phyloP scores from a whole-genome alignment of 2,888 invertebrate genomes.

The Ametastegia equiseti region DNA sequence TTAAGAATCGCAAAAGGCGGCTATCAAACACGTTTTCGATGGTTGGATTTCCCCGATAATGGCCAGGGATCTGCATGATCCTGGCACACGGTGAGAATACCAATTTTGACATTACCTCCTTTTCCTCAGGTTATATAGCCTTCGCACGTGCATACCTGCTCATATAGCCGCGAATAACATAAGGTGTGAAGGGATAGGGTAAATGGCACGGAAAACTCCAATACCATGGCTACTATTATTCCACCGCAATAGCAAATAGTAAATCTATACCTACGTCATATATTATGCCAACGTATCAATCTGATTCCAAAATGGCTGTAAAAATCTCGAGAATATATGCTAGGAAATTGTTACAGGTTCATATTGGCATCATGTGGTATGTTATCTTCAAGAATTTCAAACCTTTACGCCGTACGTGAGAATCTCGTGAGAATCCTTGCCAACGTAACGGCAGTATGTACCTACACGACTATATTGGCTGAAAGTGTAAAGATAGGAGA shows the following conservation, averaged over 20 bases:
- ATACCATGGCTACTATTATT: background rate
- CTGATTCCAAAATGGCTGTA: background rate
- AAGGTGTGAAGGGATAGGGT: background rate
- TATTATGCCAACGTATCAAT: background rate
- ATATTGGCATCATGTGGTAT: too few relatives aligned
- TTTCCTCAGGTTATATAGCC: background rate
- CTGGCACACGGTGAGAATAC: slow-evolving; percentile 66
- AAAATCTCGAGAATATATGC: slow-evolving; percentile 3
- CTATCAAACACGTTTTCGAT: slow-evolving; percentile 67
- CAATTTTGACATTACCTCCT: slow-evolving; percentile 66
- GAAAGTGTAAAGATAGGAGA: background rate
- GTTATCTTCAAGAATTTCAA: too few relatives aligned
- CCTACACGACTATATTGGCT: background rate
- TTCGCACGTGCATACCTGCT: slow-evolving; percentile 17
- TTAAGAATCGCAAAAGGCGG: slow-evolving; percentile 62
- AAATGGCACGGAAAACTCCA: background rate
- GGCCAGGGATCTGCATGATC: slow-evolving; percentile 69
- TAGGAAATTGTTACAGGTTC: background rate
- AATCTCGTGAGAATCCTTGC: background rate
- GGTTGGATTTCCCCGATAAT: slow-evolving; percentile 69
- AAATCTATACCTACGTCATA: too few relatives aligned
- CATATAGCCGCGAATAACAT: background rate
- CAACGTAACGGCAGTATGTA: background rate
- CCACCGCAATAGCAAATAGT: background rate
- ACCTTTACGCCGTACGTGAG: background rate